Base-by-base conservation (phyloP, 2,113 vertebrate genomes). In the Calyptommatus sinebrachiatus region DNA sequence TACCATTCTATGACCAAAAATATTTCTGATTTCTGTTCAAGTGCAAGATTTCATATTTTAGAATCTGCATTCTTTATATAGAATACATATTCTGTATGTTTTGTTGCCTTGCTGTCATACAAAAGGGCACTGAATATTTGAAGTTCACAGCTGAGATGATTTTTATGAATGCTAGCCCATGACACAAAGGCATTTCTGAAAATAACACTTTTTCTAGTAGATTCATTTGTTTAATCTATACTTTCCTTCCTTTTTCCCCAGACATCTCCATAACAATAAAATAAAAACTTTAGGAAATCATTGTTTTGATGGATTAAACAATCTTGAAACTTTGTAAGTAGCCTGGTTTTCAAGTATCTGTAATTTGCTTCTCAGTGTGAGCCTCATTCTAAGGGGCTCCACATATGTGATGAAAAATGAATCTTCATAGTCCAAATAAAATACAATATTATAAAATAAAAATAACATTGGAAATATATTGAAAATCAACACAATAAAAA, bases 201-300 rank as follows among this genome's bases (percentile, higher is more conserved):
- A 63, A 41, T 4, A 71, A 29, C 57, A 70, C 28, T 1, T 20
- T 74, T 16, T 0, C n/a, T 70, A 4, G 65, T 78, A 12, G 67
- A 0, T 60, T 68, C 78, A 11, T 4, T 20, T n/a, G 48, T 29
- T 61, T 20, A 28, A 71, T 85, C n/a, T 20, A 48, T 67, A n/a
- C n/a, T 50, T 75, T 28, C 35, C 83, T 45, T 20, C 26, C 83
- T 82, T 60, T 86, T 67, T 88, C n/a, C n/a, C n/a, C 79, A 99
- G 98, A 71, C 98, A 99, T 93, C 97, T 99, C 87, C 97, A 99
- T 91, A 99, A 99, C 91, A 99, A 99, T 93, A 97, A 97, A 93
- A 99, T 99, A 87, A 96, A 96, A 86, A 95, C 94, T 67, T 95
- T 99, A 71, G 96, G 96, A 84, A 95, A 91, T 67, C 96, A 96